A percentile compares a stretch with the other conserved stretches of the same genome.
These are phyloP conservation scores for Rhingia rostrata DNA, from an alignment of 2,888 invertebrate genomes.

Conservation along the genomic window DNA sequence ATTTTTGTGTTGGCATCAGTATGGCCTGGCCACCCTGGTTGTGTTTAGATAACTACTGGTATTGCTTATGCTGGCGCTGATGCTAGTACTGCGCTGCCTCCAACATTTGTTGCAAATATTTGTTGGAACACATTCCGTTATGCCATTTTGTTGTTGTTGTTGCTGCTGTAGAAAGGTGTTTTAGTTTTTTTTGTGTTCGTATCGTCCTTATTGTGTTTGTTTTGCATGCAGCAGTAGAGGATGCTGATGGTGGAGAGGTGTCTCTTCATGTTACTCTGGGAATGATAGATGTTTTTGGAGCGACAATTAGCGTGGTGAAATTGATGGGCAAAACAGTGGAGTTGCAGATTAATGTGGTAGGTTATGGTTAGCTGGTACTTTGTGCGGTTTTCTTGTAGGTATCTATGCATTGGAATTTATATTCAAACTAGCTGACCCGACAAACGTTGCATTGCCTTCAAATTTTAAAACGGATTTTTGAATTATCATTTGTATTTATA, in stretches of 20 bases:
- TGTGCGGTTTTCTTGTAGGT: no score
- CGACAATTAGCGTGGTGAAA: constrained; percentile 26
- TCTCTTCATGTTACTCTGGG: not conserved
- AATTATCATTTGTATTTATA: no score
- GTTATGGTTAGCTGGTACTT: constrained; percentile 11
- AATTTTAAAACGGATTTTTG: no score
- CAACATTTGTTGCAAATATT: constrained; percentile 70
- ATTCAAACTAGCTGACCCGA: no score
- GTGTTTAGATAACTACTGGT: constrained; percentile 65
- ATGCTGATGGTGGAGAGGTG: not conserved
- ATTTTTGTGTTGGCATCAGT: constrained; percentile 28
- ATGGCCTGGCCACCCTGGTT: constrained; percentile 62
- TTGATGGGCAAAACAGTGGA: constrained; percentile 1
- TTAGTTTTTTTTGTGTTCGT: not conserved
- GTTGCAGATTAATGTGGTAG: constrained; percentile 41
- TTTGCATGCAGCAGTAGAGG: not conserved
- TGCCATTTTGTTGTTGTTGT: constrained; percentile 27
- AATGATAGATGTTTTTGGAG: constrained; percentile 46
- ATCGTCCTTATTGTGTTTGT: constrained; percentile 6
- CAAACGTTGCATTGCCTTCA: no score
- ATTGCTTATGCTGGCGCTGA: not conserved
- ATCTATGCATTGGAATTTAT: no score
- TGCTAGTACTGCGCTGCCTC: constrained; percentile 16
- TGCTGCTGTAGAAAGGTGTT: constrained; percentile 7
- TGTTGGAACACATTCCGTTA: constrained; percentile 58